A percentile compares a stretch with the other conserved stretches of the same genome.
Evolutionary conservation across 2,797 vertebrate genomes (phyloP).

Genomic region (Squalus acanthias): DNA sequence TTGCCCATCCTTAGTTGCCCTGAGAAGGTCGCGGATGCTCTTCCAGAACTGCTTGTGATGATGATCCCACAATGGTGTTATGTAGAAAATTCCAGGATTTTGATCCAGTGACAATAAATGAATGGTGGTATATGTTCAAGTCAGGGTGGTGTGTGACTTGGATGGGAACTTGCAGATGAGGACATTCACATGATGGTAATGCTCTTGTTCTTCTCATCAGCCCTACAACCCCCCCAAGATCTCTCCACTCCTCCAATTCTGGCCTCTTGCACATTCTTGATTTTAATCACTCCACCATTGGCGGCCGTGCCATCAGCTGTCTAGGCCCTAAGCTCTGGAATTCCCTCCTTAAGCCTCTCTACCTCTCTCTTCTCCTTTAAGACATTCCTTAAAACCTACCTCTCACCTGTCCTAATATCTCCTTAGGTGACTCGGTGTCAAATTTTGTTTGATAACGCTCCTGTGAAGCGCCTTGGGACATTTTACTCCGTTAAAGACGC

Average conservation of each 20-base stretch:
- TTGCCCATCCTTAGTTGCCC: background rate
- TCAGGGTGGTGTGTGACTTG: background rate
- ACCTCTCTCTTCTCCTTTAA: too few relatives aligned
- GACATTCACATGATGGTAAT: background rate
- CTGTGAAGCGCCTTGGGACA: background rate
- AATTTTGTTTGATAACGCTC: background rate
- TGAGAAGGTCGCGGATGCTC: background rate
- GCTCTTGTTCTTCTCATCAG: background rate
- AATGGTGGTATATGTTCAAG: background rate
- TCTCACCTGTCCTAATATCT: too few relatives aligned
- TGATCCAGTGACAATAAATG: background rate
- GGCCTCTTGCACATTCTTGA: too few relatives aligned
- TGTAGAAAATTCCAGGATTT: background rate
- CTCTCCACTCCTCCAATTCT: background rate
- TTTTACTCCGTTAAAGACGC: background rate
- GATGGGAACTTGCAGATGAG: background rate
- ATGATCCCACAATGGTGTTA: background rate
- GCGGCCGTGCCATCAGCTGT: too few relatives aligned
- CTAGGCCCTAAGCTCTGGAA: too few relatives aligned
- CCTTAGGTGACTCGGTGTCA: too few relatives aligned
- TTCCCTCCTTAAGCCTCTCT: too few relatives aligned
- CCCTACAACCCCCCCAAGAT: background rate
- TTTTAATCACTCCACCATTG: too few relatives aligned
- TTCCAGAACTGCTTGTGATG: background rate
- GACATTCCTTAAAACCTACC: too few relatives aligned